Conservation (phyloP, 2,113 vertebrate genomes). For the Parus major region DNA sequence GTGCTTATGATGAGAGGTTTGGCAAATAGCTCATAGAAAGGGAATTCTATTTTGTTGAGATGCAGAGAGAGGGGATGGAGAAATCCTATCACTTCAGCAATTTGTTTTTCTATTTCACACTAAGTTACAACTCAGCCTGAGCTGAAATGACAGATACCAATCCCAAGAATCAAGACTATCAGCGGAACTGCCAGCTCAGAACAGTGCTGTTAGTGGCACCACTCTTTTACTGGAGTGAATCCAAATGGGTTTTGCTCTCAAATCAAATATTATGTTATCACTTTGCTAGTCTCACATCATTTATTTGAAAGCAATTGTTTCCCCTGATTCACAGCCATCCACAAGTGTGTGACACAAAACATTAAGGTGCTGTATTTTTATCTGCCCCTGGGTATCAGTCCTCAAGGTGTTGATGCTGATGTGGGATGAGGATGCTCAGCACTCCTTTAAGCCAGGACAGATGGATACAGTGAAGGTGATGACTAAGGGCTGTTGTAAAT, state of each 20-base stretch:
- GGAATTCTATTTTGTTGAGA: background rate
- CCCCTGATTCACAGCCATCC: background rate
- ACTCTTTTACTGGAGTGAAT: background rate
- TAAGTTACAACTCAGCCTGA: background rate
- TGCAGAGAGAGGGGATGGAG: background rate
- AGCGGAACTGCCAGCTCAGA: background rate
- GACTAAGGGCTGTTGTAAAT: background rate
- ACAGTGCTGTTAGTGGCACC: background rate
- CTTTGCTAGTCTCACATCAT: background rate
- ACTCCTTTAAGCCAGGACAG: background rate
- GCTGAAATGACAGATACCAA: background rate
- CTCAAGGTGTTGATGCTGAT: background rate
- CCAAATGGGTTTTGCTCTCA: background rate
- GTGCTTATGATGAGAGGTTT: background rate
- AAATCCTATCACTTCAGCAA: background rate
- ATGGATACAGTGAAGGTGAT: background rate
- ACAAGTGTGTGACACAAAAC: rapidly evolving
- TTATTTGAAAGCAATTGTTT: background rate
- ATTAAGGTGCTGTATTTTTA: rapidly evolving
- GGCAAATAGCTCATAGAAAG: background rate
- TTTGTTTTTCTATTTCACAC: background rate
- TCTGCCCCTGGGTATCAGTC: background rate
- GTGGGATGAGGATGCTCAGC: background rate
- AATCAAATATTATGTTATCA: background rate
- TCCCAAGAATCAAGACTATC: background rate